These are phyloP conservation scores for Enteromius fasciolatus DNA, from an alignment of 2,797 vertebrate species.

Conservation along the genomic window DNA sequence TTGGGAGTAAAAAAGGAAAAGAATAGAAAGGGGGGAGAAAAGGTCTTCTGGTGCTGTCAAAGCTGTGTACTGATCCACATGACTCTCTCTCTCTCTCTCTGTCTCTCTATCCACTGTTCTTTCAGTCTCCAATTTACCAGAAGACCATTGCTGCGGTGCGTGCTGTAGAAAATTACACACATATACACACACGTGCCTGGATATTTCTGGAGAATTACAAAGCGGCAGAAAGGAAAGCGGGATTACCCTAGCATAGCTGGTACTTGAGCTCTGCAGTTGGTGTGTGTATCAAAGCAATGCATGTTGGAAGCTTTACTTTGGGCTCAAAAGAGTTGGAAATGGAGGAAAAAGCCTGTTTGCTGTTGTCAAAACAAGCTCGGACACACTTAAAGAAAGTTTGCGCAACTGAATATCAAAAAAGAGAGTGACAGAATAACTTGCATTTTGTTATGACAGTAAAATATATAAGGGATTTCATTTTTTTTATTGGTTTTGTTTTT, in stretches of 20 bases:
- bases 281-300: conserved; percentile 51
- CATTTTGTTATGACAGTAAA: not conserved
- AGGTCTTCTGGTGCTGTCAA: conserved; percentile 27
- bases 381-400: not conserved
- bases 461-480: not conserved
- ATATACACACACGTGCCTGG: conserved; percentile 37
- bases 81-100: conserved; percentile 15
- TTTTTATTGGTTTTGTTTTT: too few species aligned
- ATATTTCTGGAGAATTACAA: conserved; percentile 77
- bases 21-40: conserved; percentile 23
- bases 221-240: conserved; percentile 61
- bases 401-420: not conserved
- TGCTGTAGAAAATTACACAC: conserved; percentile 39
- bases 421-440: not conserved
- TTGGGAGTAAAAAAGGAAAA: not conserved
- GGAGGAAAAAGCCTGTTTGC: conserved; percentile 10
- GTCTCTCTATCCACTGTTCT: not conserved
- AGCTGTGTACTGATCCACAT: conserved; percentile 31
- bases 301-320: conserved; percentile 56
- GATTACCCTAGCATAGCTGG: conserved; percentile 44
- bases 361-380: conserved; percentile 16
- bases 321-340: conserved; percentile 12
- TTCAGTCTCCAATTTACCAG: conserved; percentile 26
- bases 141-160: conserved; percentile 13
- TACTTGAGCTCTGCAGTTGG: conserved; percentile 35